phyloP scores from a whole-genome alignment of 1,140 invertebrate species.

The Aphaenogaster floridana region DNA sequence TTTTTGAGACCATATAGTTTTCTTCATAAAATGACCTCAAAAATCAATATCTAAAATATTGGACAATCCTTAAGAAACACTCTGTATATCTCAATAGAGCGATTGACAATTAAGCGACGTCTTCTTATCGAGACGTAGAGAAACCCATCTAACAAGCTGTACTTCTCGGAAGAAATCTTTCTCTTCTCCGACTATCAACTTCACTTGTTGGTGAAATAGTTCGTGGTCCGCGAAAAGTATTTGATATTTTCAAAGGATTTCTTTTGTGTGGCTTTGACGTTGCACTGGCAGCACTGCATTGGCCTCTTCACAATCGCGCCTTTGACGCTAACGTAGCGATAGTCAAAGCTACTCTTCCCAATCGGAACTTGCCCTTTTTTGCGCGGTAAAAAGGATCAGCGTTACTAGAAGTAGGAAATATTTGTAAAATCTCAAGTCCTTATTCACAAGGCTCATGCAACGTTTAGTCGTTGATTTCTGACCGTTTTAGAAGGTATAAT shows the following conservation, averaged over 20 bases:
- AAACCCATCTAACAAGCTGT: not conserved
- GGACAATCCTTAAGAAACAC: not conserved
- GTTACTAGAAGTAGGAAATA: not conserved
- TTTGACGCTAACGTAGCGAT: not conserved
- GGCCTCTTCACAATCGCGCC: not conserved
- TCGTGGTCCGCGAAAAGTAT: not conserved
- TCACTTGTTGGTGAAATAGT: conserved; percentile 2
- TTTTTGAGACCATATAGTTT: not conserved
- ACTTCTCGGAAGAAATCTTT: not conserved
- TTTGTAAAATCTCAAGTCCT: not conserved
- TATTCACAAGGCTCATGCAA: not conserved
- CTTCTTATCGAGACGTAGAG: not conserved
- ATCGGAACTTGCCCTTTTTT: too few relatives aligned
- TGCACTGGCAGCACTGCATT: not conserved
- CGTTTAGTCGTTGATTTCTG: not conserved
- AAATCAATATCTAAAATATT: not conserved
- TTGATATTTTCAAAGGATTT: conserved; percentile 20
- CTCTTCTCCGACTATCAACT: not conserved
- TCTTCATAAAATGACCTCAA: not conserved
- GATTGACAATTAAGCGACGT: not conserved
- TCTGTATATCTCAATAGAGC: not conserved
- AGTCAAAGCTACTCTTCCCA: not conserved
- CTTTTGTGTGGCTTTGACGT: not conserved
- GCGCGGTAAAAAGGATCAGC: not conserved
- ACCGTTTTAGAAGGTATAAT: not conserved